Percentiles rank a stretch among this genome's conserved stretches.
Evolutionary conservation across 2,113 vertebrate species (phyloP).

Genomic region (Bufo gargarizans): DNA sequence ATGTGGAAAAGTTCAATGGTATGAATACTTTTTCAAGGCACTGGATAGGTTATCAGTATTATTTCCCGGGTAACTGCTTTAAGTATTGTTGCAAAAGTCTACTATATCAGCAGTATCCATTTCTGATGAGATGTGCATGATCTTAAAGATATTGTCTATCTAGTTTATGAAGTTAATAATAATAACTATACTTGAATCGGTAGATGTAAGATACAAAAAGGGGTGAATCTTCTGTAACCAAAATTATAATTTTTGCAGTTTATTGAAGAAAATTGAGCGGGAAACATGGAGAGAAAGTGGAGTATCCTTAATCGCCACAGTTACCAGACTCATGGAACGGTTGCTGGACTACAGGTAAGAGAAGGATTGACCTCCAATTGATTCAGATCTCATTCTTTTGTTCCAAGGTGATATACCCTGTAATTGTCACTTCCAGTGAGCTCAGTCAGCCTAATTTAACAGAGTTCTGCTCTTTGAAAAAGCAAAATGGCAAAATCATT

Average conservation of each 20-base stretch:
- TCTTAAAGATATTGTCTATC: background rate
- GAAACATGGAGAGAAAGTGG: constrained; percentile 99
- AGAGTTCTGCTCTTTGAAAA: too few relatives aligned
- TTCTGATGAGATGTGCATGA: background rate
- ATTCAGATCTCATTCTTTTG: background rate
- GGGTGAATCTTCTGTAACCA: background rate
- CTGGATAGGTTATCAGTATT: too few relatives aligned
- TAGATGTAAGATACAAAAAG: background rate
- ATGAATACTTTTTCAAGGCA: too few relatives aligned
- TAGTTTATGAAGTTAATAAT: background rate
- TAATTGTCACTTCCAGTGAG: background rate
- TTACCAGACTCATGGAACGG: constrained; percentile 97
- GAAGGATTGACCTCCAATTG: too few relatives aligned
- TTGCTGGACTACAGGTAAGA: constrained; percentile 94
- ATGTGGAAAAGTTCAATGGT: too few relatives aligned
- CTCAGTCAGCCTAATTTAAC: too few relatives aligned
- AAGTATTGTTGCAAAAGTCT: background rate
- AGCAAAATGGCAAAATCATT: too few relatives aligned
- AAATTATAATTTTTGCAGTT: constrained; percentile 73
- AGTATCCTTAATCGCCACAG: constrained; percentile 94
- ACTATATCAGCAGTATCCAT: background rate
- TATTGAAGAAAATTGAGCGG: constrained; percentile 98
- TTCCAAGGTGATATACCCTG: background rate
- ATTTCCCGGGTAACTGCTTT: too few relatives aligned
- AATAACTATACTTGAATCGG: background rate